Percentiles rank a stretch among this genome's conserved stretches.
Conservation (phyloP, 2,113 vertebrate genomes). For the Hemibagrus wyckioides region DNA sequence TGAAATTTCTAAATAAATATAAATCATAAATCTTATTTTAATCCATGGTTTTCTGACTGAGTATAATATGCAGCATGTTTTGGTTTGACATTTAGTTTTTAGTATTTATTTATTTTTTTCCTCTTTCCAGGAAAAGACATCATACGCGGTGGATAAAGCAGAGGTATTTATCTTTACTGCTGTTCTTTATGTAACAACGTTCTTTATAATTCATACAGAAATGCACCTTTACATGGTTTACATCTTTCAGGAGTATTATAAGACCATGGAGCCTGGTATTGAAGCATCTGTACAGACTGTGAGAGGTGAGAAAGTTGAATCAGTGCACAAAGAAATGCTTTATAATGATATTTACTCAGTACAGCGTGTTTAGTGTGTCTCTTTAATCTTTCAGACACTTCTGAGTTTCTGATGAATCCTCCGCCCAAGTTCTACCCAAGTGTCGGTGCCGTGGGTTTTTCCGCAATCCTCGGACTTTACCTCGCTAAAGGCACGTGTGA, state of each 20-base stretch:
- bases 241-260: constrained; percentile 75
- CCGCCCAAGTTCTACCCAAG: constrained; percentile 89
- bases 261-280: constrained; percentile 77
- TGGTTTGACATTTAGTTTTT: neutral
- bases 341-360: neutral
- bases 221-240: neutral
- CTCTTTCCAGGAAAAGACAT: constrained; percentile 57
- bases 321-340: neutral
- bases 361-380: neutral
- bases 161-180: constrained; percentile 55
- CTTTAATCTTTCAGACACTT: constrained; percentile 74
- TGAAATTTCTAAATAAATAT: neutral
- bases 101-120: neutral
- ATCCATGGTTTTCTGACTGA: neutral
- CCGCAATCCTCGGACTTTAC: constrained; percentile 87
- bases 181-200: neutral
- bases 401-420: constrained; percentile 82
- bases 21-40: neutral
- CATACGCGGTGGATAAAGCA: constrained; percentile 48
- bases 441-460: constrained; percentile 84
- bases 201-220: neutral
- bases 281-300: constrained; percentile 71
- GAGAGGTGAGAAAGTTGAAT: constrained; percentile 73
- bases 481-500: constrained; percentile 82
- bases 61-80: neutral